These are phyloP conservation scores for Hyposmocoma kahamanoa DNA, from an alignment of 1,140 invertebrate species.

Conservation along the genomic window DNA sequence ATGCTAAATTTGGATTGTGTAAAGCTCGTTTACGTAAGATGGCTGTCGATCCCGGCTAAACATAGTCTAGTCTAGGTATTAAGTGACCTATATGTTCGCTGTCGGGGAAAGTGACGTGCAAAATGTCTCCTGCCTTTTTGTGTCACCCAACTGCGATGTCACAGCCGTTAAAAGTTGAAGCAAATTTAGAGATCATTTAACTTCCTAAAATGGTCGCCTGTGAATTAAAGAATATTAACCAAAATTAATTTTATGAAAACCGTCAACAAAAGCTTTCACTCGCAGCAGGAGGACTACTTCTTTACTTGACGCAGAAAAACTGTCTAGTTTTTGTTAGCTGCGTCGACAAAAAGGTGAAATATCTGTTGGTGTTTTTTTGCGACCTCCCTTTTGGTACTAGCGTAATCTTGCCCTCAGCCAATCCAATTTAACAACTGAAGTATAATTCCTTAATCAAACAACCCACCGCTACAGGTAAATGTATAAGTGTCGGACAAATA, in stretches of 20 bases:
- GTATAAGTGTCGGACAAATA: conserved; percentile 4
- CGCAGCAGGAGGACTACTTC: no score
- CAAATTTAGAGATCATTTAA: conserved; percentile 20
- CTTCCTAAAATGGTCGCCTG: background rate
- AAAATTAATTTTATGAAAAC: background rate
- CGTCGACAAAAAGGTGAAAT: no score
- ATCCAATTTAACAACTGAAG: background rate
- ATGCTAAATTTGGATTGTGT: no score
- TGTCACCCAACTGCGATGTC: conserved; percentile 19
- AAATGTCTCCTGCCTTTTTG: conserved; percentile 28
- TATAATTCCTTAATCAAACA: background rate
- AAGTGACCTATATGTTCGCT: conserved; percentile 27
- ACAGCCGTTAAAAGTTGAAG: conserved; percentile 7
- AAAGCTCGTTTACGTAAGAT: no score
- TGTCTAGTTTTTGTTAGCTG: no score
- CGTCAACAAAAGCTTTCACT: background rate
- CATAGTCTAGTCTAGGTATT: conserved; percentile 16
- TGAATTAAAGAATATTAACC: background rate
- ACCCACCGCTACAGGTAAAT: conserved; percentile 11
- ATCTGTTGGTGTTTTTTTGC: no score
- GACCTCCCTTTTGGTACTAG: no score
- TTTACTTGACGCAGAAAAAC: no score
- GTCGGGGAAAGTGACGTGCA: conserved; percentile 22
- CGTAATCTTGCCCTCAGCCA: background rate
- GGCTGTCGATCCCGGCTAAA: background rate